Conservation (phyloP, 2,888 invertebrate genomes). For the Temnothorax unifasciatus region DNA sequence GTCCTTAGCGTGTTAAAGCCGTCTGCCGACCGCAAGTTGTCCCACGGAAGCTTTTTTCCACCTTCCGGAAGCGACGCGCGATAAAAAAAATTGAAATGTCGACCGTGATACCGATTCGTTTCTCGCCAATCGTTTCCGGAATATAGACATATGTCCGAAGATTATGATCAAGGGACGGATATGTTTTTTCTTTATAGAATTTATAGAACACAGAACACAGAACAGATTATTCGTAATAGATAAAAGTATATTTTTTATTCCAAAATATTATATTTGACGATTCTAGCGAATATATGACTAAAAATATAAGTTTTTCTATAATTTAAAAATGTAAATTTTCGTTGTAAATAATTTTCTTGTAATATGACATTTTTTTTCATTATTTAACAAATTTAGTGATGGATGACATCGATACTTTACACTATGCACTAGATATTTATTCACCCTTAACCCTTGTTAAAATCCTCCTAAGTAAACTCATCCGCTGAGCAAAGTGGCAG, state of each 20-base stretch:
- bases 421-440: not conserved
- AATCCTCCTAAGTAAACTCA: conserved; percentile 18
- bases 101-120: conserved; percentile 40
- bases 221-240: not conserved
- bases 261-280: not conserved
- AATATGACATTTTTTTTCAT: not conserved
- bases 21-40: conserved; percentile 54
- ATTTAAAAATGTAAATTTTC: not conserved
- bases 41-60: conserved; percentile 48
- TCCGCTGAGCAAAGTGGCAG: not conserved
- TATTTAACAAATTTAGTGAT: not conserved
- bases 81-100: conserved; percentile 52
- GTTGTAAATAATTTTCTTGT: not conserved
- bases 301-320: not conserved
- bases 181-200: not conserved
- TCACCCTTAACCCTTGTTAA: not conserved
- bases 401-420: not conserved
- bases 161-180: not conserved
- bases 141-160: conserved; percentile 37
- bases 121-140: conserved; percentile 41
- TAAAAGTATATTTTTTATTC: not conserved
- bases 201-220: too few relatives aligned
- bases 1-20: conserved; percentile 23
- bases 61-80: conserved; percentile 57
- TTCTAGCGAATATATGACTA: not conserved